Percentiles rank a stretch among this genome's conserved stretches.
These are phyloP conservation scores for Felis chaus DNA, from an alignment of 2,113 vertebrate genomes.

Conservation along the genomic window DNA sequence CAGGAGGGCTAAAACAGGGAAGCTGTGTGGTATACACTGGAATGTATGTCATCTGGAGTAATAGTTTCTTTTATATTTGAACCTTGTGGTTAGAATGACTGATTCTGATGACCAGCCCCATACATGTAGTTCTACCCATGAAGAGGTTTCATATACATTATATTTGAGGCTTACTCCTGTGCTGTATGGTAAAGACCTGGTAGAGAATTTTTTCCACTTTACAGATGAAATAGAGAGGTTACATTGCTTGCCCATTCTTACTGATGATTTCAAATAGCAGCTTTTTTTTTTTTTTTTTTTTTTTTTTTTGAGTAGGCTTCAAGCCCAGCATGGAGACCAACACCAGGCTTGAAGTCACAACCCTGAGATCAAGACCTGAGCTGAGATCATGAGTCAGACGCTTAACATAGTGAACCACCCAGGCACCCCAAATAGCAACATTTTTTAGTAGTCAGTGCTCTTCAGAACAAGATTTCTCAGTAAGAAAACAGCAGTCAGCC, in stretches of 20 bases:
- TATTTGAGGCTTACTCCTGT: neutral
- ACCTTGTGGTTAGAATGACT: neutral
- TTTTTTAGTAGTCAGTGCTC: neutral
- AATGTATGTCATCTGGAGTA: neutral
- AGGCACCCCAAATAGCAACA: neutral
- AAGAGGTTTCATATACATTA: neutral
- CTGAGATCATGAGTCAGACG: too few relatives aligned
- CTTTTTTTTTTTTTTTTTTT: too few relatives aligned
- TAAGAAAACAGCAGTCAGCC: neutral
- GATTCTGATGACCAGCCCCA: neutral
- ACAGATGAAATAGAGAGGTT: neutral
- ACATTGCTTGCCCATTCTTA: neutral
- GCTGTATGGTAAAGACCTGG: neutral
- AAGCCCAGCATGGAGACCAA: too few relatives aligned
- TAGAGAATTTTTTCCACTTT: neutral
- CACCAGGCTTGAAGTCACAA: too few relatives aligned
- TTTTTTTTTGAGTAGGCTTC: too few relatives aligned
- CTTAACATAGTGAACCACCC: too few relatives aligned
- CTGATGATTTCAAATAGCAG: neutral
- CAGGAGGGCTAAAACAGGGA: neutral
- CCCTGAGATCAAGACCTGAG: too few relatives aligned
- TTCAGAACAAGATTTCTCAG: neutral
- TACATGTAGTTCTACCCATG: neutral
- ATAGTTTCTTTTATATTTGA: neutral
- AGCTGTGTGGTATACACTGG: neutral